Conservation (phyloP, 2,888 invertebrate species). For the Chaetoderma sp. region DNA sequence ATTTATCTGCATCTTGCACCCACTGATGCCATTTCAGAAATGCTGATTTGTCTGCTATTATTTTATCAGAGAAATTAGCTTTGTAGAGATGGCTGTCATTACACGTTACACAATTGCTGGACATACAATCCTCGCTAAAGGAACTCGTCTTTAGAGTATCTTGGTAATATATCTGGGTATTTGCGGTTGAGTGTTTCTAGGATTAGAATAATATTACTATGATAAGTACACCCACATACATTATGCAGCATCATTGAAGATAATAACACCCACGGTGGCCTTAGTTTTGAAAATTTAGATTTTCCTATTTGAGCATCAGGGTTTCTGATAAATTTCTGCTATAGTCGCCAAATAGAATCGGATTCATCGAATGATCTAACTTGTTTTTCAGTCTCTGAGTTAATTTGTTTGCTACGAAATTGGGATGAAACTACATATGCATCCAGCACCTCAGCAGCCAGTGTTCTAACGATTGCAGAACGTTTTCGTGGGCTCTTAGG, state of each 20-base stretch:
- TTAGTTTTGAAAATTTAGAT: conserved; percentile 14
- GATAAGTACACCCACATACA: conserved; percentile 20
- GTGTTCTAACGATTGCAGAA: neutral
- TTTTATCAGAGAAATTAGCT: neutral
- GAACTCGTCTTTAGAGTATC: conserved; percentile 15
- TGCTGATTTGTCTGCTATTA: neutral
- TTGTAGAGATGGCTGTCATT: conserved; percentile 4
- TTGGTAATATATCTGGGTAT: conserved; percentile 1
- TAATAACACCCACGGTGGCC: conserved; percentile 14
- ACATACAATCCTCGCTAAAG: conserved; percentile 16
- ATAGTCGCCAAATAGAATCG: conserved; percentile 2
- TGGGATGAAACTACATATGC: too few relatives aligned
- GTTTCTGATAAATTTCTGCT: too few relatives aligned
- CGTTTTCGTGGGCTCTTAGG: neutral
- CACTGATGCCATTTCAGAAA: conserved; percentile 16
- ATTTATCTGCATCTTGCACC: conserved; percentile 7
- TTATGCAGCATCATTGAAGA: conserved; percentile 10
- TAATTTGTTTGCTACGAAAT: too few relatives aligned
- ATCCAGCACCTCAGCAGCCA: too few relatives aligned
- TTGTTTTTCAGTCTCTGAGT: too few relatives aligned
- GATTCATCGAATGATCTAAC: conserved; percentile 8
- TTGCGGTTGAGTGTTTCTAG: conserved; percentile 15
- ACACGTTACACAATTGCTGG: conserved; percentile 7
- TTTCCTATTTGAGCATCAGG: conserved; percentile 4
- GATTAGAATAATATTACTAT: conserved; percentile 19